Base-by-base conservation (phyloP, 2,113 vertebrate genomes). In the Acanthochromis polyacanthus region DNA sequence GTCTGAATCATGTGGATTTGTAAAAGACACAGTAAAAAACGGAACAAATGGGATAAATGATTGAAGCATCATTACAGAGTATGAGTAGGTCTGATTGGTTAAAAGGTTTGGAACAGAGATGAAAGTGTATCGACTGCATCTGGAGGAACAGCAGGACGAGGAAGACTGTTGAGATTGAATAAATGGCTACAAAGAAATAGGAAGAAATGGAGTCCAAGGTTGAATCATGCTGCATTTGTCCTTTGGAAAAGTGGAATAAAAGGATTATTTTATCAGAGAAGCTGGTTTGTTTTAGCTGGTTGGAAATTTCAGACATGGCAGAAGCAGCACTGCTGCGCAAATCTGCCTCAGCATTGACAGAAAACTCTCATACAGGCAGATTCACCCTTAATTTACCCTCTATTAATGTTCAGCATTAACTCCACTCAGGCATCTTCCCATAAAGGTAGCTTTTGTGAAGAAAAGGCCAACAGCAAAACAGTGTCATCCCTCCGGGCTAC, bases 401-500 rank as follows among this genome's bases (percentile, higher is more conserved):
- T 32, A 32, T 46, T 40, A 20, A 48, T 3, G 62, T 28, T 30
- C 30, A n/a, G 14, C 50, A 28, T 63, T 20, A 43, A 20, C n/a
- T 69, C 64, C 60, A 51, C 17, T 62, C 67, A 22, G 38, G 45
- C 2, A 1, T 60, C 51, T 3, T 15, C 23, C 43, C 46, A 28
- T 14, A 11, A 53, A 77, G 53, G 43, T 22, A 28, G 4, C 9
- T 40, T 79, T 59, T 66, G 28, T 56, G 66, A 57, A 40, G 64
- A 81, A 43, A 69, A 36, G 75, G 64, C 59, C 56, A 30, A 52
- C 48, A 65, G 63, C 64, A n/a, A 66, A 81, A 82, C 46, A 62
- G 25, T 38, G 45, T 48, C 28, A 22, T 76, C 59, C 38, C 86
- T 79, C 50, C 56, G 10, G 85, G 89, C 88, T 76, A 65, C 81